Conservation (phyloP, 1,140 invertebrate genomes). For the Meloidogyne exigua region DNA sequence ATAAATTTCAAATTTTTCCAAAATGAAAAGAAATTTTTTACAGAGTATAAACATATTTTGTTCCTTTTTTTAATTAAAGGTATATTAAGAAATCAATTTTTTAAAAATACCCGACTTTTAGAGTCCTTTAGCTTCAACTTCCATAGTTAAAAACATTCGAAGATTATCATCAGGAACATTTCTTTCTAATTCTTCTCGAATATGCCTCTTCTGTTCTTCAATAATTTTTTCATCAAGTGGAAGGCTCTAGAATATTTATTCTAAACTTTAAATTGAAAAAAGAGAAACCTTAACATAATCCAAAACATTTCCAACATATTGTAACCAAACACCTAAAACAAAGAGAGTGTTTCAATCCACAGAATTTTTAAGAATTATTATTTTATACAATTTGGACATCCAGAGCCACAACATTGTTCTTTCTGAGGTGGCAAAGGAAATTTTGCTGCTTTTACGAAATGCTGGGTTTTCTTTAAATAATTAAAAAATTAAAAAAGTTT, state of each 20-base stretch:
- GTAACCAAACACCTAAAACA: slow-evolving; percentile 21
- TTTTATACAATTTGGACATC: slow-evolving; percentile 21
- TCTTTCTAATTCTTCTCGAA: slow-evolving; percentile 4
- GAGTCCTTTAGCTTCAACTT: slow-evolving; percentile 23
- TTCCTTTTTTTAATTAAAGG: not conserved
- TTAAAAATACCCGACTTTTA: not conserved
- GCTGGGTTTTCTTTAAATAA: not conserved
- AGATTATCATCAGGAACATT: slow-evolving; percentile 24
- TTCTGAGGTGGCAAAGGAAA: not conserved
- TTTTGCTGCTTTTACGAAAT: not conserved
- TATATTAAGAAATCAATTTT: not conserved
- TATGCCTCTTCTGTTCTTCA: slow-evolving; percentile 14
- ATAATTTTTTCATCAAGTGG: slow-evolving; percentile 7
- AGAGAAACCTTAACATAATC: slow-evolving; percentile 14
- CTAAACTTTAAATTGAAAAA: not conserved
- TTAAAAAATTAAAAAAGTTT: not conserved
- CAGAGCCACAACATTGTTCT: slow-evolving; percentile 23
- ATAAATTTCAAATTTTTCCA: too few relatives aligned
- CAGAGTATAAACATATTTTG: not conserved
- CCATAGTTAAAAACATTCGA: slow-evolving; percentile 17
- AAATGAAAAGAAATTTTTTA: too few relatives aligned
- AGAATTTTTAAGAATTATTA: not conserved
- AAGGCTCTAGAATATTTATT: not conserved
- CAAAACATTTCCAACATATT: slow-evolving; percentile 21
- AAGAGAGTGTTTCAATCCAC: not conserved